Evolutionary conservation across 1,140 invertebrate species (phyloP), one percentile per base, ranked within the genome.

Genomic region (Drosophila nannoptera): DNA sequence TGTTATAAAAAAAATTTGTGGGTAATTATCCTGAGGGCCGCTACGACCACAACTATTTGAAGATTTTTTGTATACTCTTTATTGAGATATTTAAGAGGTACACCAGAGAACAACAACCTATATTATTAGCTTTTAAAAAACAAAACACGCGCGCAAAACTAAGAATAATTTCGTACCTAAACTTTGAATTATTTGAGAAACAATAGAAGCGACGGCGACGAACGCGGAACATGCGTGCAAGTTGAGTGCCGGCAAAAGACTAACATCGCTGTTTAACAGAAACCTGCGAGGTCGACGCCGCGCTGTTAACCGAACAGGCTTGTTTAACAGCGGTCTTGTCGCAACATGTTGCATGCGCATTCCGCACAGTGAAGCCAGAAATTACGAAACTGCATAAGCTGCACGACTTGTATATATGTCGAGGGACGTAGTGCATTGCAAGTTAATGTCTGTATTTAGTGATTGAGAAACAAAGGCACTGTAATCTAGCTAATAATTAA

Each of bases 211-310:
- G 54, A 45, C 71, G 46, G 46, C 68, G 56, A 52, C 71, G 43
- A 38, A 59, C 67, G 61, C 52, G 38, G 32, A 59, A 48, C 42
- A 63, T 63, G 56, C 71, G 50, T 58, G 58, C 72, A 52, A 52
- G 66, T 74, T 70, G 68, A 74, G 71, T 71, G 72, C 72, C 72
- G 72, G 72, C 72, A 67, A 71, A 66, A 63, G 68, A 74, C 72
- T 74, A 55, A 69, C 38, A 12, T 36, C 36, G 53, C 33, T 8
- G 16, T 22, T 29, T 52, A 69, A 73, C 60, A 64, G 55, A 46
- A 53, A 55, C 6, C 45, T 36, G 56, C 16, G 33, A 56, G 16
- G 64, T 67, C 43, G 52, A 61, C 69, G 31, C 42, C 36, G 49
- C 35, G 33, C 65, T 56, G 59, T 58, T 62, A 62, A 38, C 0